Percentiles rank a stretch among this genome's conserved stretches.
phyloP scores from a whole-genome alignment of 2,888 invertebrate genomes.

The Carterocephalus palaemon region DNA sequence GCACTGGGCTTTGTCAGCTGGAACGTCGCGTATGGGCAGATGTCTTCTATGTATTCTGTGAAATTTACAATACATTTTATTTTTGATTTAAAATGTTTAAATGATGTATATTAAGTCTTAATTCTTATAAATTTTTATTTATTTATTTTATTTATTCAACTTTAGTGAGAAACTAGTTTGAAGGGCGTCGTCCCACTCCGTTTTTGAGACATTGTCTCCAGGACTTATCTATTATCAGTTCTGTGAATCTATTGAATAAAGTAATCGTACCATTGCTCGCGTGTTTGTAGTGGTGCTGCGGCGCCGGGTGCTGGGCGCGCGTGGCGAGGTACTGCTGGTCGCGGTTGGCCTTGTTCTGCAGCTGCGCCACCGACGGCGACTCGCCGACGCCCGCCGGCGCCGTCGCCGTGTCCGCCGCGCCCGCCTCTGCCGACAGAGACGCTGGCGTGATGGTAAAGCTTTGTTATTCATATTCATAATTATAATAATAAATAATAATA shows the following conservation, averaged over 20 bases:
- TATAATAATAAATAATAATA: too few species aligned
- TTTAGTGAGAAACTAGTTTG: background rate
- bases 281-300: conserved; percentile 76
- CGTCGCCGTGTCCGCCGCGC: conserved; percentile 62
- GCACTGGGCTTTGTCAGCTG: conserved; percentile 91
- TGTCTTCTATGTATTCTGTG: conserved; percentile 94
- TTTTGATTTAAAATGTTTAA: background rate
- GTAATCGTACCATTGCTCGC: conserved; percentile 61
- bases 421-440: conserved; percentile 48
- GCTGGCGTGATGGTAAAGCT: conserved; percentile 10
- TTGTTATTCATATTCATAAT: too few species aligned
- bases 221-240: too few species aligned
- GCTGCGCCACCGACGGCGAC: conserved; percentile 86
- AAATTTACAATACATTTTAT: conserved; percentile 9
- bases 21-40: conserved; percentile 95
- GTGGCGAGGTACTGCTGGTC: conserved; percentile 87
- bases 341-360: conserved; percentile 89
- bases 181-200: background rate
- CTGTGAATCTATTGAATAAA: background rate
- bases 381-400: conserved; percentile 81
- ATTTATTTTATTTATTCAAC: too few species aligned
- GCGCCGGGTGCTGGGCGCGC: conserved; percentile 79
- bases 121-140: too few species aligned
- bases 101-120: background rate
- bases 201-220: background rate